Evolutionary conservation across 1,140 invertebrate species (phyloP), one percentile per base, ranked within the genome.

Genomic region (Lordiphosa mommai): DNA sequence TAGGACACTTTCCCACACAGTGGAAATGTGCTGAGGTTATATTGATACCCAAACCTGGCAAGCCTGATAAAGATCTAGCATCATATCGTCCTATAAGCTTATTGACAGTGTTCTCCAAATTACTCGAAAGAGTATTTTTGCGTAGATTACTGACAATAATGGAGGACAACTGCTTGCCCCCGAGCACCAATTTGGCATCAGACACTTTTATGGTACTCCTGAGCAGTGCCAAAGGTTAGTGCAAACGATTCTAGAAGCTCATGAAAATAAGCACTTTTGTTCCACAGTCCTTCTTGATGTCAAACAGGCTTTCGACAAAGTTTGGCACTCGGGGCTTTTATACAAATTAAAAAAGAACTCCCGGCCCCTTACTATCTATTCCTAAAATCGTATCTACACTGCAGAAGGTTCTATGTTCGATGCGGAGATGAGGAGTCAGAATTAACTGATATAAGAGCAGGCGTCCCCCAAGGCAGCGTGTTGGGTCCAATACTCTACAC

Each of bases 1-100:
- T 51, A 7, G 48, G 48, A 1, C 48, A 38, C 36, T 40, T 51
- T 10, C 50, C 50, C 30, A 10, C 38, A 10, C 10, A 16, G 13
- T 51, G 49, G 37, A 51, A 51, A 38, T 34, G 49, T 13, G 49
- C 49, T 5, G 37, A 51, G 33, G 30, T 53, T 8, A 53, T 53
- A 2, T 27, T 53, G 3, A 53, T 53, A 14, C 38, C 23, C 27
- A 52, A 52, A 14, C 23, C 49, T 33, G 30, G 30, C 9, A 33
- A 9, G 10, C 30, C 30, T 32, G 30, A 7, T 9, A 2, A 2
- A 7, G 10, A 32, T 6, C 30, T 8, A 7, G 30, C 30, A 7
- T 32, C 30, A 32, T 32, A 32, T 32, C 30, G 30, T 32, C 6
- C 30, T 7, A 32, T 32, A 2, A 32, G 30, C 10, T 8, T 32